These are phyloP conservation scores for Xestia ashworthii DNA, from an alignment of 2,888 invertebrate genomes.

Conservation along the genomic window DNA sequence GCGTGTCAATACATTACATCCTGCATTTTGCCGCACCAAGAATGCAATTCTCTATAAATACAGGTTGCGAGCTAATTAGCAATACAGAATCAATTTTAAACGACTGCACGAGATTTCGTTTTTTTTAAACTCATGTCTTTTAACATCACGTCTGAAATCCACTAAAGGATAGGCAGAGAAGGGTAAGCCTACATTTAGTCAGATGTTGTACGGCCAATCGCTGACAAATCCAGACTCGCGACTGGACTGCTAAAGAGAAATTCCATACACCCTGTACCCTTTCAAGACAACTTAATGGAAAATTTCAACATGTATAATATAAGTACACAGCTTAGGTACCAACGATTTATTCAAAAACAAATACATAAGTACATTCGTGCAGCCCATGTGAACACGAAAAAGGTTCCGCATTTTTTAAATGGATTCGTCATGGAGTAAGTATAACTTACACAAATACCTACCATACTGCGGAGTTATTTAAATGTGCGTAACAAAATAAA, in stretches of 20 bases:
- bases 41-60: neutral
- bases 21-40: neutral
- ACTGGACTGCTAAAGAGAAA: neutral
- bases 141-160: neutral
- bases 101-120: neutral
- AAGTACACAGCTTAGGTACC: neutral
- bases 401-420: slow-evolving; percentile 55
- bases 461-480: slow-evolving; percentile 5
- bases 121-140: neutral
- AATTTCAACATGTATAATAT: slow-evolving; percentile 1
- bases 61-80: slow-evolving; percentile 2
- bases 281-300: neutral
- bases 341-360: slow-evolving; percentile 1
- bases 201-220: neutral
- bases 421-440: slow-evolving; percentile 43
- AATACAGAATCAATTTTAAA: neutral
- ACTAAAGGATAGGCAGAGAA: neutral
- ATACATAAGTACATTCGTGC: slow-evolving; percentile 8
- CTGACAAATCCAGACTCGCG: neutral
- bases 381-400: slow-evolving; percentile 13
- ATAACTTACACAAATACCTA: slow-evolving; percentile 38
- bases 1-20: neutral
- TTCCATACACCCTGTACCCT: neutral
- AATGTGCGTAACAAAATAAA: slow-evolving; percentile 29
- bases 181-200: neutral